Percentiles rank a stretch among this genome's conserved stretches.
Conservation (phyloP, 2,888 invertebrate genomes). For the Tanypteryx hageni region DNA sequence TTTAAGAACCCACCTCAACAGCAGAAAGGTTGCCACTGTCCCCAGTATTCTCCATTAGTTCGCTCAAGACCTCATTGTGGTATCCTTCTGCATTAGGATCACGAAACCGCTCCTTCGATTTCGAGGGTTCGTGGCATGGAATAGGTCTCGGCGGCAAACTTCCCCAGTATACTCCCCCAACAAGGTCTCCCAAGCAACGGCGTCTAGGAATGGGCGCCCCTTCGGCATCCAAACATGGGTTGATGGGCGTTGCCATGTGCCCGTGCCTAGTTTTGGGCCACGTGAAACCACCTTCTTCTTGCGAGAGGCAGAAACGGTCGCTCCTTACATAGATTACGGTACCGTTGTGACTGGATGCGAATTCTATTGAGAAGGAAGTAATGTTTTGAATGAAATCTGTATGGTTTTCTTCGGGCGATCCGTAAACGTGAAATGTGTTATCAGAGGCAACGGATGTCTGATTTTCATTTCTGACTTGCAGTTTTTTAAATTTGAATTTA, state of each 20-base stretch:
- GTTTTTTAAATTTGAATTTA: too few species aligned
- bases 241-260: slow-evolving; percentile 30
- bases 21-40: too few species aligned
- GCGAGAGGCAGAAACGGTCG: slow-evolving; percentile 1
- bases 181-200: slow-evolving; percentile 66
- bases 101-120: not conserved
- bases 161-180: slow-evolving; percentile 65
- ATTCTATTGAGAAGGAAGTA: not conserved
- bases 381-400: not conserved
- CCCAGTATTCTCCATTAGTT: not conserved
- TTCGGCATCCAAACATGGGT: slow-evolving; percentile 64
- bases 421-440: too few species aligned
- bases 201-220: slow-evolving; percentile 29
- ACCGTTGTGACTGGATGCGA: not conserved
- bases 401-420: not conserved
- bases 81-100: not conserved
- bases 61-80: not conserved
- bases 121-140: not conserved
- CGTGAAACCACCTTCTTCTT: slow-evolving; percentile 43
- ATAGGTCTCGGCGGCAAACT: not conserved
- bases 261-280: slow-evolving; percentile 65
- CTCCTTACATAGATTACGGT: not conserved
- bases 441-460: too few species aligned
- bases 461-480: too few species aligned
- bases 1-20: too few species aligned